Evolutionary conservation across 1,140 invertebrate genomes (phyloP), one percentile per base, ranked within the genome.

Genomic region (Palaemon carinicauda): DNA sequence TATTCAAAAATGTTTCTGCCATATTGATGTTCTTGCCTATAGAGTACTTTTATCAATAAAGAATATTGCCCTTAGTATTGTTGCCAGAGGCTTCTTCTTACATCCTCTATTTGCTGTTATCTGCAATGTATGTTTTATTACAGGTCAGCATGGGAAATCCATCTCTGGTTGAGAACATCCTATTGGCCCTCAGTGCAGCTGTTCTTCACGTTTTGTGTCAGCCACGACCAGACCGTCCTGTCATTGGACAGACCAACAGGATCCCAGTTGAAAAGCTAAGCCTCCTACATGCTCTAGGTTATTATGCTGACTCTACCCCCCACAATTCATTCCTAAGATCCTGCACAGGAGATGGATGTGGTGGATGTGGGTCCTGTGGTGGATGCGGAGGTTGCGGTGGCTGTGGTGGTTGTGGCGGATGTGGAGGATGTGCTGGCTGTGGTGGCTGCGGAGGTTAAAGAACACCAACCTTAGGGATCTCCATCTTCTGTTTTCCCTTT

Each of bases 361-460:
- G 81, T 17, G 87, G 87, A 17, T 88, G 87, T 29, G 87, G 87
- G 15, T 85, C 87, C 21, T 88, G 87, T 24, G 87, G 87, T 5
- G 87, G 87, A 7, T 88, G 87, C 31, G 87, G 87, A 4, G 87
- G 87, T 1, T 88, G 87, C 17, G 87, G 87, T 0, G 82, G 87
- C 52, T 88, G 87, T 31, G 87, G 87, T 0, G 87, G 82, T 1
- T 88, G 87, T 69, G 87, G 87, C 7, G 87, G 87, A 1, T 88
- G 87, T 54, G 87, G 87, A 12, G 87, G 87, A 19, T 88, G 87
- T 29, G 87, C 82, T 12, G 87, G 87, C 1, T 88, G 87, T 60
- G 87, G 87, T n/a, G 87, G 87, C 51, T 88, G 87, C 50, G 87
- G 87, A n/a, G 81, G 87, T 77, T 88, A 88, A 88, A 53, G 53